Conservation (phyloP, 2,888 invertebrate species). For the Cataglyphis livida region DNA sequence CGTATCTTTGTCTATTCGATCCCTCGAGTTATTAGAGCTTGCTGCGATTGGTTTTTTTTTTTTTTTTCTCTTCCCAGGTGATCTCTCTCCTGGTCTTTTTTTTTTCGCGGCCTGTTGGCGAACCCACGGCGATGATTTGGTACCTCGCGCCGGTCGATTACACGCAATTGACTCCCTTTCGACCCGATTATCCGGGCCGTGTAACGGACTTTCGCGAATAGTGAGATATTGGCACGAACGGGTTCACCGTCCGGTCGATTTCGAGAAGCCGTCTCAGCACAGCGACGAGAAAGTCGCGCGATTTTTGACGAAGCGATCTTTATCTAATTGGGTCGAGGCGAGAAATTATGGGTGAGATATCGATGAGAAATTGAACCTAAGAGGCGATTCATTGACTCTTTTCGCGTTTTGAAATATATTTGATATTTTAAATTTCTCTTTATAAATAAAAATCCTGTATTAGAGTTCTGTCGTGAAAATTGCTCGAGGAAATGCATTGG, state of each 20-base stretch:
- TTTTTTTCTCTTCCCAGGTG: constrained; percentile 31
- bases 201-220: constrained; percentile 37
- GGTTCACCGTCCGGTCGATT: constrained; percentile 37
- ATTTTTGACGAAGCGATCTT: constrained; percentile 40
- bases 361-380: constrained; percentile 45
- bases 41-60: constrained; percentile 28
- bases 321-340: constrained; percentile 30
- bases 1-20: constrained; percentile 67
- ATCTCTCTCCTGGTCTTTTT: constrained; percentile 9
- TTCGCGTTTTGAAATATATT: neutral
- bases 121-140: constrained; percentile 56
- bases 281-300: constrained; percentile 13
- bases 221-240: constrained; percentile 51
- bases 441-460: neutral
- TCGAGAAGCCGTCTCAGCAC: neutral
- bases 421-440: neutral
- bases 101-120: constrained; percentile 21
- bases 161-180: constrained; percentile 64
- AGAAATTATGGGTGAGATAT: neutral
- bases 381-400: constrained; percentile 36
- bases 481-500: neutral
- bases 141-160: constrained; percentile 70
- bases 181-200: constrained; percentile 54
- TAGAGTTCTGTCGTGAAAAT: neutral
- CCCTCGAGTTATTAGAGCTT: constrained; percentile 72